Percentiles rank a stretch among this genome's conserved stretches.
Conservation (phyloP, 92 coral and sea anemone genomes). For the Meandrina meandrites region DNA sequence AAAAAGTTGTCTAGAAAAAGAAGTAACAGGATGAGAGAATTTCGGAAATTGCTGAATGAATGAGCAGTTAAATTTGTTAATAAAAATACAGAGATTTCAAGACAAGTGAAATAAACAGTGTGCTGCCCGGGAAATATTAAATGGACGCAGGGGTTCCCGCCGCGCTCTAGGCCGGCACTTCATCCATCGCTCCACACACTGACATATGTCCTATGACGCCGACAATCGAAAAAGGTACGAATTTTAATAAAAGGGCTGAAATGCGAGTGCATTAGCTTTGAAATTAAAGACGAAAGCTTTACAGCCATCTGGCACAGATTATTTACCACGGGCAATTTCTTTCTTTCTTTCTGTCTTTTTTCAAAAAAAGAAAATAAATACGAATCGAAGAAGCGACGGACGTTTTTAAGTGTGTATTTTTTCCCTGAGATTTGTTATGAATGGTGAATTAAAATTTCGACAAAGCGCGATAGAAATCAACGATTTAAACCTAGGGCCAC, state of each 20-base stretch:
- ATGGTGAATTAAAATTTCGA: conserved; percentile 25
- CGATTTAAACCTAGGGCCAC: not conserved
- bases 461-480: not conserved
- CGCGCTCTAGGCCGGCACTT: conserved; percentile 10
- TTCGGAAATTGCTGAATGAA: not conserved
- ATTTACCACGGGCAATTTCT: conserved; percentile 20
- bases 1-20: conserved; percentile 10
- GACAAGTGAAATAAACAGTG: conserved; percentile 26
- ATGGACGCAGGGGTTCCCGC: conserved; percentile 25
- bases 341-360: too few species aligned
- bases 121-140: conserved; percentile 47
- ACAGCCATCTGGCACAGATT: conserved; percentile 27
- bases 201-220: conserved; percentile 9
- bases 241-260: conserved; percentile 37
- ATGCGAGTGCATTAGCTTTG: conserved; percentile 30
- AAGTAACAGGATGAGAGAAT: conserved; percentile 21
- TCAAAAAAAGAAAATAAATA: not conserved
- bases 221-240: conserved; percentile 27
- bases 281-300: conserved; percentile 23
- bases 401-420: not conserved
- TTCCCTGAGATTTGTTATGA: conserved; percentile 33
- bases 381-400: not conserved
- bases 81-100: not conserved
- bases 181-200: not conserved
- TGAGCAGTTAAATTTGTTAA: conserved; percentile 11